Evolutionary conservation across 2,888 invertebrate species (phyloP).

Genomic region (Drosophila prostipennis): DNA sequence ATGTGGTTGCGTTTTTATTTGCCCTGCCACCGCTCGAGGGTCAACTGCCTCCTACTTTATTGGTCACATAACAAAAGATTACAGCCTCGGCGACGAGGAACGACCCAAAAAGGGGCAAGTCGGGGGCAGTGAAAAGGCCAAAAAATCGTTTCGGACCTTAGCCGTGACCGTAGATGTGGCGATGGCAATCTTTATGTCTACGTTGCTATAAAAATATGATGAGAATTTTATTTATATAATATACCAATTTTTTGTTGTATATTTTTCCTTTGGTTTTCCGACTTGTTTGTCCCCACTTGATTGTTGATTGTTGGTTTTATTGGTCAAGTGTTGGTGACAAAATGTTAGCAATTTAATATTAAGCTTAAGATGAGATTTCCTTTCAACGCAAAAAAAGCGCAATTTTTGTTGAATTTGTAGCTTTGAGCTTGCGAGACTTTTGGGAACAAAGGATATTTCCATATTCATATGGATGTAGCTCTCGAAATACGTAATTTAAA

Average conservation of each 20-base stretch:
- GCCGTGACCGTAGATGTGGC: constrained; percentile 20
- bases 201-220: constrained; percentile 81
- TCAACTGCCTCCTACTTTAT: constrained; percentile 76
- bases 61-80: constrained; percentile 81
- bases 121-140: constrained; percentile 18
- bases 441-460: no score
- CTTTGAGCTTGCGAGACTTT: no score
- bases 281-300: constrained; percentile 22
- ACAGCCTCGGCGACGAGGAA: constrained; percentile 48
- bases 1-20: constrained; percentile 49
- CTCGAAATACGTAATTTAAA: no score
- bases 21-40: constrained; percentile 53
- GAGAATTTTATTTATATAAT: constrained; percentile 67
- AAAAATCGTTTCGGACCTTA: constrained; percentile 49
- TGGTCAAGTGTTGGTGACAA: constrained; percentile 27
- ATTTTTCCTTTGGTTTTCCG: constrained; percentile 21
- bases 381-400: neutral
- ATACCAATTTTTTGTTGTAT: constrained; percentile 33
- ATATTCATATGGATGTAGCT: no score
- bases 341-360: constrained; percentile 51
- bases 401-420: neutral
- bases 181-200: constrained; percentile 77
- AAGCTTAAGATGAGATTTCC: constrained; percentile 6
- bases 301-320: constrained; percentile 66
- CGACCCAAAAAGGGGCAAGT: constrained; percentile 5